These are phyloP conservation scores for Zonitis immaculata DNA, from an alignment of 2,888 invertebrate species.

Conservation along the genomic window DNA sequence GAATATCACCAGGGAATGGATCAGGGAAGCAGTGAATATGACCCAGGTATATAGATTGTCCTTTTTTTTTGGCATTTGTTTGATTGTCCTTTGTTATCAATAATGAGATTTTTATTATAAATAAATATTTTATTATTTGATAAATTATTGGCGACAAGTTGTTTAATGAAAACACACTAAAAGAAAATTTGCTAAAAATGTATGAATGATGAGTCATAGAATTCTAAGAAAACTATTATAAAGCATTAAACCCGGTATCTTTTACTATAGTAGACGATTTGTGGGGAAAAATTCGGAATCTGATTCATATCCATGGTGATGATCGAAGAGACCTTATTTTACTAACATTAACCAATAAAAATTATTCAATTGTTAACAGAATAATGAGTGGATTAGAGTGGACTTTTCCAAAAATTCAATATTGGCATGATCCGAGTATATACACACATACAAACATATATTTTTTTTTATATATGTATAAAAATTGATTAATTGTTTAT, in stretches of 20 bases:
- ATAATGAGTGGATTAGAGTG: slow-evolving; percentile 32
- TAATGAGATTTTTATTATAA: no score
- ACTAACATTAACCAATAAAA: no score
- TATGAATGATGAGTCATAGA: slow-evolving; percentile 35
- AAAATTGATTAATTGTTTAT: no score
- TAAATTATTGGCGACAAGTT: neutral
- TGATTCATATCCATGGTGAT: slow-evolving; percentile 39
- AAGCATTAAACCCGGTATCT: slow-evolving; percentile 27
- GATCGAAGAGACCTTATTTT: no score
- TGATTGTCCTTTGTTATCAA: slow-evolving; percentile 15
- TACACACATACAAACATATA: no score
- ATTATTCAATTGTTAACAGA: no score
- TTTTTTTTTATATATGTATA: no score
- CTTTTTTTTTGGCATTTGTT: slow-evolving; percentile 23
- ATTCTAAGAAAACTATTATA: slow-evolving; percentile 37
- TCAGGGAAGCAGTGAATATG: slow-evolving; percentile 72
- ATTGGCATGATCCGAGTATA: slow-evolving; percentile 48
- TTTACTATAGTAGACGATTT: slow-evolving; percentile 39
- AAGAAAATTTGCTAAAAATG: no score
- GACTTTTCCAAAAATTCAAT: slow-evolving; percentile 42
- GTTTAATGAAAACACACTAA: no score
- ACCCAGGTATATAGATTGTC: slow-evolving; percentile 57
- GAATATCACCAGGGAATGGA: slow-evolving; percentile 82
- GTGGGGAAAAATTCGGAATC: no score
- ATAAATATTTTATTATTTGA: no score